Evolutionary conservation across 2,113 vertebrate genomes (phyloP), one percentile per base, ranked within the genome.

Genomic region (Mirounga angustirostris): DNA sequence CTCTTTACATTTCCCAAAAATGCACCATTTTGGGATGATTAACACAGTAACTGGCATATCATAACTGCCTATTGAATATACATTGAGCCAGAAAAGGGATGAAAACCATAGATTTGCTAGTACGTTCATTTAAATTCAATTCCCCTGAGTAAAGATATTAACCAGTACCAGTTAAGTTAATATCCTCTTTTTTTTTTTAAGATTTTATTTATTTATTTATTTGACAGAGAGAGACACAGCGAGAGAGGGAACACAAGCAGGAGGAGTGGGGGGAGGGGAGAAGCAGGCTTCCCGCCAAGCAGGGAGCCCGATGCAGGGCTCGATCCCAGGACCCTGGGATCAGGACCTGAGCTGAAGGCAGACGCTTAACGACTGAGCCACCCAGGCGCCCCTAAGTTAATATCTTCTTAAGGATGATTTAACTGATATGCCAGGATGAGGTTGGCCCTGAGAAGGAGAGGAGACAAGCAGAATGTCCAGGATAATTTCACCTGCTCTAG

Each of bases 51-150:
- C 54, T 89, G 26, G 6, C 1, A 50, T 71, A 54, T 81, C n/a
- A 43, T 56, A 86, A 86, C 54, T 91, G 54, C 9, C 69, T 46
- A 86, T 4, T 96, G 46, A 96, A 63, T 67, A 86, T 7, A 78
- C 43, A 76, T 2, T 90, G 24, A 84, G 71, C 52, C 30, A 33
- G 18, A 40, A 89, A 91, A 97, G 26, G 2, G 36, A 78, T 74
- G 43, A 94, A 88, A 71, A 22, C 1, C 58, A 81, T 4, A 73
- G 7, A 65, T 82, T 93, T 89, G 7, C 2, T 69, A 43, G 33
- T 87, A 36, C 21, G 9, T 84, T 88, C 40, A 54, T 78, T 96
- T 92, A 14, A 15, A 78, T 92, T 95, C 26, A 46, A 58, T 86
- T 94, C 18, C 43, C 1, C 11, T 85, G 33, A 46, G 21, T 19